A percentile compares a stretch with the other conserved stretches of the same genome.
phyloP scores from a whole-genome alignment of 35 echinoderm and acorn worm genomes.

The Apostichopus japonicus region DNA sequence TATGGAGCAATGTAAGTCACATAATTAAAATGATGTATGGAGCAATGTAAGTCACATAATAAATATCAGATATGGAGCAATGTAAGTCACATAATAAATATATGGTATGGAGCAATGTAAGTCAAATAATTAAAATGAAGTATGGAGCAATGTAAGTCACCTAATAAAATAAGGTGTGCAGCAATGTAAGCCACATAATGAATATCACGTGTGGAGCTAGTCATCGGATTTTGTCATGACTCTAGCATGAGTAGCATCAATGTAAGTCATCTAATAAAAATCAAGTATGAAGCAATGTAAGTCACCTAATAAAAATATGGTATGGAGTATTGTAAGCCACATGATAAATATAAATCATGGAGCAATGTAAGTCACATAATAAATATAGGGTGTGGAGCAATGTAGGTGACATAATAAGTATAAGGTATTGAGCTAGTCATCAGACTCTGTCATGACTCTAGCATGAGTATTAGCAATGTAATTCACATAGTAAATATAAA shows the following conservation, averaged over 20 bases:
- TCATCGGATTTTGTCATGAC: background rate
- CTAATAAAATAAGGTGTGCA: background rate
- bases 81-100: background rate
- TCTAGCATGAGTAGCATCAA: background rate
- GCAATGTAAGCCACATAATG: background rate
- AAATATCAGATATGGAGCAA: background rate
- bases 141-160: background rate
- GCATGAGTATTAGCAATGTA: constrained; percentile 40
- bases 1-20: background rate
- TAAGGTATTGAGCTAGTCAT: constrained; percentile 48
- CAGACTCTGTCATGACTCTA: constrained; percentile 82
- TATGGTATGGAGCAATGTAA: background rate
- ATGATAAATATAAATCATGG: background rate
- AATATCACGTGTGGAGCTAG: background rate
- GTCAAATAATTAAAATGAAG: background rate
- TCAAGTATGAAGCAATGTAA: background rate
- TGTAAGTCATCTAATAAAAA: constrained; percentile 7
- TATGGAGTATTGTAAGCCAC: background rate
- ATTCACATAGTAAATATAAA: background rate
- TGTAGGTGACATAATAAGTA: background rate
- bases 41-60: background rate
- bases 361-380: background rate
- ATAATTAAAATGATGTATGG: background rate
- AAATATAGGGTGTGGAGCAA: background rate
- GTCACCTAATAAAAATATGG: background rate